Evolutionary conservation across 2,888 invertebrate genomes (phyloP).

Genomic region (Enchytraeus crypticus): DNA sequence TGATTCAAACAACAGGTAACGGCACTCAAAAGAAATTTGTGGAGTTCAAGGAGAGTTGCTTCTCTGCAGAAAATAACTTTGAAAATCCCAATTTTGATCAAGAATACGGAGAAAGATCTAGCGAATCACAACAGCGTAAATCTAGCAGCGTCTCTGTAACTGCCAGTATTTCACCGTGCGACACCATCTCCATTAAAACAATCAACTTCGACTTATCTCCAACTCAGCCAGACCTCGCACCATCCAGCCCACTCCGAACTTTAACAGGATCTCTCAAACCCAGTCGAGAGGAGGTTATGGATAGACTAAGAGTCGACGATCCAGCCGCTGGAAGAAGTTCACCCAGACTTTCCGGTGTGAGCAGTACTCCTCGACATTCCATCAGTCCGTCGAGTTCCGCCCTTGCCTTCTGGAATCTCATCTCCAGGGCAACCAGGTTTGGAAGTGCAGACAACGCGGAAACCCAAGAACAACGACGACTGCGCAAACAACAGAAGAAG

Average conservation of each 20-base stretch:
- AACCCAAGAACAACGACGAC: not conserved
- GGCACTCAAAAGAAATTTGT: no score
- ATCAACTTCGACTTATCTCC: not conserved
- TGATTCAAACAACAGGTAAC: no score
- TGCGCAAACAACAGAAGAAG: slow-evolving; percentile 8
- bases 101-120: no score
- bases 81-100: no score
- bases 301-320: no score
- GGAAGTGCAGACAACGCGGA: not conserved
- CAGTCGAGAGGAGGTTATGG: not conserved
- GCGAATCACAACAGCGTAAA: no score
- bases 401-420: not conserved
- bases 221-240: not conserved
- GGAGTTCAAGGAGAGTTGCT: no score
- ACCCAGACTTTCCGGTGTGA: no score
- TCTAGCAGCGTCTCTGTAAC: no score
- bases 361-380: not conserved
- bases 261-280: no score
- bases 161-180: not conserved
- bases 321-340: no score
- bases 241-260: not conserved
- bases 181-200: not conserved
- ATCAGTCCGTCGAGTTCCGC: not conserved
- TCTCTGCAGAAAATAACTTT: no score
- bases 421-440: not conserved